A percentile compares a stretch with the other conserved stretches of the same genome.
phyloP scores from a whole-genome alignment of 2,113 vertebrate genomes.

The Bubo scandiacus region DNA sequence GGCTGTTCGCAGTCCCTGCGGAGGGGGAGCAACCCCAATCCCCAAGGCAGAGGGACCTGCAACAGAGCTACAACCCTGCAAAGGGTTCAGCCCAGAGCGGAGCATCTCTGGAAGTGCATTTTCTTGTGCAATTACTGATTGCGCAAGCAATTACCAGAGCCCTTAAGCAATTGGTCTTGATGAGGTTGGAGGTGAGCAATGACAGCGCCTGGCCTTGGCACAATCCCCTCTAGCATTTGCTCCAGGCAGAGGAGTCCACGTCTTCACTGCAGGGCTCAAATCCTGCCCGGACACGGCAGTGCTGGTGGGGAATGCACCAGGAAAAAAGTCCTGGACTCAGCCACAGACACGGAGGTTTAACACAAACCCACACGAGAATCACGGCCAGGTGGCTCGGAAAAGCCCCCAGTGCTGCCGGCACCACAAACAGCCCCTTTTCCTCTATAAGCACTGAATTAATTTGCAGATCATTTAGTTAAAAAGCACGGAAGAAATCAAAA shows the following conservation, averaged over 20 bases:
- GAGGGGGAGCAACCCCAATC: not conserved
- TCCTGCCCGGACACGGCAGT: rapidly evolving
- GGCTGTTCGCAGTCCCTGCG: rapidly evolving
- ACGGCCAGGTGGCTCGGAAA: rapidly evolving
- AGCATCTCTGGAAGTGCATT: not conserved
- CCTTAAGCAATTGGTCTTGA: not conserved
- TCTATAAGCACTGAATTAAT: not conserved
- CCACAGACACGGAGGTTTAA: not conserved
- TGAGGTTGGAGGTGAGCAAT: not conserved
- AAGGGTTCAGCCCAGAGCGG: not conserved
- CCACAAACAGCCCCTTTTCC: not conserved
- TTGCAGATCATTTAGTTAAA: not conserved
- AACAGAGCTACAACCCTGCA: rapidly evolving
- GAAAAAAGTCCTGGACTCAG: not conserved
- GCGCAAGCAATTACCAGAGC: not conserved
- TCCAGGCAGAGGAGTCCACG: not conserved
- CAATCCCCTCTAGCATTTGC: not conserved
- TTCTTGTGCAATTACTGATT: not conserved
- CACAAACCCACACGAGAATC: rapidly evolving
- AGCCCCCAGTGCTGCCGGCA: not conserved
- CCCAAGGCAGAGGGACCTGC: too few relatives aligned
- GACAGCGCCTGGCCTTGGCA: not conserved
- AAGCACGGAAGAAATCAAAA: not conserved
- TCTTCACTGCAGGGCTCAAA: not conserved
- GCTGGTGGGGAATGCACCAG: not conserved